These are phyloP conservation scores for Gambelia wislizenii DNA, from an alignment of 2,797 vertebrate genomes.

Conservation along the genomic window DNA sequence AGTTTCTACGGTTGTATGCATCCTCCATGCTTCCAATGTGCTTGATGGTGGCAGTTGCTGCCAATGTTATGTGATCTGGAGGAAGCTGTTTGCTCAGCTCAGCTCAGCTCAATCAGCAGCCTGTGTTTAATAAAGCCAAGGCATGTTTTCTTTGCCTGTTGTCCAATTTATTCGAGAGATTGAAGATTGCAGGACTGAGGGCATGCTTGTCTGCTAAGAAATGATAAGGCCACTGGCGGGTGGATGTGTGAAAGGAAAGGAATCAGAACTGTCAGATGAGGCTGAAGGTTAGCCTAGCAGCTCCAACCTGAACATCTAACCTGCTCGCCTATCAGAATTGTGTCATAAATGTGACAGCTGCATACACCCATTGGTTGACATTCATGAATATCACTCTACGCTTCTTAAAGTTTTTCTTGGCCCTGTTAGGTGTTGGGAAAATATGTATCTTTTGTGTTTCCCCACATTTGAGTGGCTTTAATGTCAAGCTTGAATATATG, in stretches of 20 bases:
- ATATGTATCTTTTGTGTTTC: no score
- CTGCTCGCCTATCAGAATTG: background rate
- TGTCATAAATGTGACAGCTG: background rate
- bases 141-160: slow-evolving; percentile 13
- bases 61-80: slow-evolving; percentile 7
- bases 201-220: background rate
- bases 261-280: background rate
- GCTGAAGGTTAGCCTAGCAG: background rate
- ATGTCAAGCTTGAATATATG: no score
- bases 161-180: slow-evolving; percentile 20
- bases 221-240: background rate
- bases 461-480: no score
- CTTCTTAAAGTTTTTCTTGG: no score
- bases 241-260: background rate
- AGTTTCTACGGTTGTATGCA: background rate
- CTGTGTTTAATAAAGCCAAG: slow-evolving; percentile 38
- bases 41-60: background rate
- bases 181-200: background rate
- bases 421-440: no score
- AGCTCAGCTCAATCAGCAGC: background rate
- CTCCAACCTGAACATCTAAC: background rate
- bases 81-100: slow-evolving; percentile 15
- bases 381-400: no score
- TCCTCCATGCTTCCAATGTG: background rate
- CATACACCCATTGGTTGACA: background rate